Evolutionary conservation across 2,888 invertebrate species (phyloP), one percentile per base, ranked within the genome.

Genomic region (Nymphalis c-album): DNA sequence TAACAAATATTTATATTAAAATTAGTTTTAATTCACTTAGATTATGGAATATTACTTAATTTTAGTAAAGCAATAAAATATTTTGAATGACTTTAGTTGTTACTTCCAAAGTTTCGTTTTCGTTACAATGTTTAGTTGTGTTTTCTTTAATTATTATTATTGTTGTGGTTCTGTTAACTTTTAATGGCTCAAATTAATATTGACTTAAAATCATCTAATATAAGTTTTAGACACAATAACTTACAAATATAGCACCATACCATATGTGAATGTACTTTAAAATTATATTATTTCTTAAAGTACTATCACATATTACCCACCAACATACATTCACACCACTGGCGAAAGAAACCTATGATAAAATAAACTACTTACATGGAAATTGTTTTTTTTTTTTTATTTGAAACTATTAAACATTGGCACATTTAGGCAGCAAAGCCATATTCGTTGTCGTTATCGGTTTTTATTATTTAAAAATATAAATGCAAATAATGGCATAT

Each of bases 401-500:
- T 59, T 64, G 67, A 72, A 68, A 69, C 70, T 69, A 65, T 72
- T 55, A 73, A 70, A 72, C 74, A 82, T 87, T 88, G 89, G 90
- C 89, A 89, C 88, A 80, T 77, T 73, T 75, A 76, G 84, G 83
- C 87, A 81, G 77, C 81, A 76, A 75, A 78, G 80, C 83, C 82
- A 71, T 69, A 68, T 81, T 82, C 82, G 82, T 81, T 82, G 82
- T 81, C 71, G 64, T 71, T 71, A 74, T 71, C 71, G 81, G 81
- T 86, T 81, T 81, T 83, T 77, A 83, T 81, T 80, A 84, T 81
- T 83, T 85, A 83, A 31, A 81, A 85, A 81, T 82, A 86, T 91
- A 92, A 92, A 92, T 92, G 91, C 91, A 91, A 87, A 84, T 85
- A 90, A 92, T 91, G 91, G 91, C 91, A 90, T 90, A 86, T 83